These are phyloP conservation scores for Parotia lawesii DNA, from an alignment of 2,113 vertebrate species.

Conservation along the genomic window DNA sequence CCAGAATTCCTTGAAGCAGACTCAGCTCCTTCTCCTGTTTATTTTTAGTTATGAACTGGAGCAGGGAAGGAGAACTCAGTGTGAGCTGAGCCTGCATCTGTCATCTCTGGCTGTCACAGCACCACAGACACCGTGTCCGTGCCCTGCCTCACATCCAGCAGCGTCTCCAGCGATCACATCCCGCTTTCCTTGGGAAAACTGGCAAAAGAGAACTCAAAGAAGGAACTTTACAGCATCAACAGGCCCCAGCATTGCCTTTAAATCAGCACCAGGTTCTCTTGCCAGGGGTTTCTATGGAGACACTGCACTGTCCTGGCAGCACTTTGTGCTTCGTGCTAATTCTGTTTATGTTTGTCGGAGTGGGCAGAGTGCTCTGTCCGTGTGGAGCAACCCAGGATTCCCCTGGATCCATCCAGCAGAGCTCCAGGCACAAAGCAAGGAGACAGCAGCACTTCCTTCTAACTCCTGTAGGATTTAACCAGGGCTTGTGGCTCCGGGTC, in stretches of 20 bases:
- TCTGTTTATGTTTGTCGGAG: neutral
- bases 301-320: constrained; percentile 49
- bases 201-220: fast-evolving
- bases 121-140: fast-evolving
- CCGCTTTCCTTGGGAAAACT: fast-evolving
- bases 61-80: neutral
- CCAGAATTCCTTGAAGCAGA: neutral
- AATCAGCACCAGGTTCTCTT: neutral
- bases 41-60: constrained; percentile 25
- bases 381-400: neutral
- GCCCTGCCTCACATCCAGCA: neutral
- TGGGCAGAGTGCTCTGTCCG: neutral
- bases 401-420: neutral
- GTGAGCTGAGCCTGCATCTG: neutral
- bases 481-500: neutral
- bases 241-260: neutral
- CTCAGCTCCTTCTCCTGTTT: neutral
- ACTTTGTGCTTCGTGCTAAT: neutral
- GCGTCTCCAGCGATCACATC: fast-evolving
- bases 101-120: neutral
- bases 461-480: fast-evolving
- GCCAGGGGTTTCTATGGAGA: constrained; percentile 57
- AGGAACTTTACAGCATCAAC: neutral
- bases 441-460: fast-evolving
- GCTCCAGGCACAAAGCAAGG: neutral